Conservation (phyloP, 2,888 invertebrate genomes). For the Mimachlamys varia region DNA sequence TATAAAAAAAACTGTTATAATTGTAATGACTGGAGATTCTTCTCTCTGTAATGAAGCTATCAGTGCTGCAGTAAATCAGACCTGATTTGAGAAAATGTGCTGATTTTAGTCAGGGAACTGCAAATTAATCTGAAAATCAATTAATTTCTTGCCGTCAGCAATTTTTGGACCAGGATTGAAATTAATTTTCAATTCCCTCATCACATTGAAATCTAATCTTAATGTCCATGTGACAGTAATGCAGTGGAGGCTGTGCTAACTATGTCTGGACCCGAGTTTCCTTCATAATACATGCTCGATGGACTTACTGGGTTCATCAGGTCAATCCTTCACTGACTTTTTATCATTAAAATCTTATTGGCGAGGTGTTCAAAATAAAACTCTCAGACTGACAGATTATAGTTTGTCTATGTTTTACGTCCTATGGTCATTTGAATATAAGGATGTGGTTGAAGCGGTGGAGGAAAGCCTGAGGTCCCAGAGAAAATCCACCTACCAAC, state of each 20-base stretch:
- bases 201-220: constrained; percentile 22
- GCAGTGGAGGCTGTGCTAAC: neutral
- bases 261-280: neutral
- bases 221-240: neutral
- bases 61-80: constrained; percentile 6
- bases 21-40: neutral
- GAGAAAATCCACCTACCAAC: no score
- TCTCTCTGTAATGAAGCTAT: neutral
- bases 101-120: constrained; percentile 7
- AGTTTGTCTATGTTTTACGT: no score
- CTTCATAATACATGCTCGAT: neutral
- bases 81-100: neutral
- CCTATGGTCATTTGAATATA: no score
- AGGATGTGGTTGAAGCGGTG: no score
- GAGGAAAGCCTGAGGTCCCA: no score
- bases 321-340: no score
- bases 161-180: neutral
- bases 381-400: no score
- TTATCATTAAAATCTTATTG: no score
- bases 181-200: neutral
- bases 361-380: no score
- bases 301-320: no score
- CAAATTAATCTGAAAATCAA: constrained; percentile 8
- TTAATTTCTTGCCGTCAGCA: neutral
- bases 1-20: neutral